These are phyloP conservation scores for Lonchura striata DNA, from an alignment of 2,113 vertebrate species.

Conservation along the genomic window DNA sequence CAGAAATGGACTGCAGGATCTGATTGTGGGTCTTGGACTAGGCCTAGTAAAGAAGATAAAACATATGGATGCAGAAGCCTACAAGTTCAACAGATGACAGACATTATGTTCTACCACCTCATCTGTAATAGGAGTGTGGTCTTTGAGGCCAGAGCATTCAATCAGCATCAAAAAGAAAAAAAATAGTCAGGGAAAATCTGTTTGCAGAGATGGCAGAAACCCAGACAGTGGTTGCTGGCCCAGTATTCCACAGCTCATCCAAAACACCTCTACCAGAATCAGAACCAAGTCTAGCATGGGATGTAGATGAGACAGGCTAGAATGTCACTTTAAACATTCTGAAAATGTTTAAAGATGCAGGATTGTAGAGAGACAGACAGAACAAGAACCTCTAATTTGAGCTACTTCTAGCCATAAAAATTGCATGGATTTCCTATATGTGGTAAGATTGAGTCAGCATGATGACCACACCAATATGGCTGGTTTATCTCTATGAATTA, in stretches of 20 bases:
- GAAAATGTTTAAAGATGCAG: not conserved
- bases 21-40: not conserved
- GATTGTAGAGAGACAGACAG: not conserved
- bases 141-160: not conserved
- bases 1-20: not conserved
- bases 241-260: not conserved
- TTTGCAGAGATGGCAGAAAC: not conserved
- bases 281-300: not conserved
- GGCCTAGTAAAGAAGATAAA: not conserved
- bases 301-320: not conserved
- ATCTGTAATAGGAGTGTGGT: not conserved
- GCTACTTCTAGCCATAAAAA: not conserved
- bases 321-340: not conserved
- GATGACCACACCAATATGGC: not conserved
- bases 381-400: not conserved
- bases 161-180: not conserved
- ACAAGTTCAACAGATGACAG: not conserved
- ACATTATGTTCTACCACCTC: not conserved
- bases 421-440: not conserved
- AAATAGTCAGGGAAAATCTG: not conserved
- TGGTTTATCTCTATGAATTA: not conserved
- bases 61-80: not conserved
- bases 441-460: not conserved
- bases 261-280: not conserved
- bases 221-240: not conserved